Percentiles rank a stretch among this genome's conserved stretches.
Evolutionary conservation across 2,797 vertebrate species (phyloP).

Genomic region (Crypturellus tataupa): DNA sequence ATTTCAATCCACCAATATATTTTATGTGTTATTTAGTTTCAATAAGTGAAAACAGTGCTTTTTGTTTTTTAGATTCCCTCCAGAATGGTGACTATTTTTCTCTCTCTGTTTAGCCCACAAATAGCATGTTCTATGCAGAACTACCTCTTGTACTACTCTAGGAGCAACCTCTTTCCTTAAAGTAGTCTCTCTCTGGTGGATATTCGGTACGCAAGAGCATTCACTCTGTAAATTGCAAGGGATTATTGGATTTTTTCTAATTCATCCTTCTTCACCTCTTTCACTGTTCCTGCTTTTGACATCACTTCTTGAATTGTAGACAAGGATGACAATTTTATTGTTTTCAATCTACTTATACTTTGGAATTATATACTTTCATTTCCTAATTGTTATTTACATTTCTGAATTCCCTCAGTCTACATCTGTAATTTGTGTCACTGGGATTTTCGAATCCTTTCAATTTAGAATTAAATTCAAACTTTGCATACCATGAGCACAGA

Average conservation of each 20-base stretch:
- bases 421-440: not conserved
- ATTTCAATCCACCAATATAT: not conserved
- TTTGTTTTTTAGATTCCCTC: not conserved
- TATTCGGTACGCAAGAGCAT: not conserved
- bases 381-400: not conserved
- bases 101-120: not conserved
- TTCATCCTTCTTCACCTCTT: fast-evolving
- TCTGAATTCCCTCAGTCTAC: not conserved
- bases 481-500: not conserved
- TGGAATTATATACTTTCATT: not conserved
- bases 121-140: not conserved
- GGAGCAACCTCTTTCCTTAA: not conserved
- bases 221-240: not conserved
- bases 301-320: no score
- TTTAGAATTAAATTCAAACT: not conserved
- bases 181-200: not conserved
- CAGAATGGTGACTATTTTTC: not conserved
- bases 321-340: not conserved
- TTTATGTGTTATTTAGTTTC: not conserved
- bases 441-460: not conserved
- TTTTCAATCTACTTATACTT: not conserved
- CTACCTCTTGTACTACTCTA: not conserved
- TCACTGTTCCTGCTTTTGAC: not conserved
- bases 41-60: not conserved
- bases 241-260: not conserved